Percentiles rank a stretch among this genome's conserved stretches.
These are phyloP conservation scores for Sylvicola cinctus DNA, from an alignment of 2,888 invertebrate genomes.

Conservation along the genomic window DNA sequence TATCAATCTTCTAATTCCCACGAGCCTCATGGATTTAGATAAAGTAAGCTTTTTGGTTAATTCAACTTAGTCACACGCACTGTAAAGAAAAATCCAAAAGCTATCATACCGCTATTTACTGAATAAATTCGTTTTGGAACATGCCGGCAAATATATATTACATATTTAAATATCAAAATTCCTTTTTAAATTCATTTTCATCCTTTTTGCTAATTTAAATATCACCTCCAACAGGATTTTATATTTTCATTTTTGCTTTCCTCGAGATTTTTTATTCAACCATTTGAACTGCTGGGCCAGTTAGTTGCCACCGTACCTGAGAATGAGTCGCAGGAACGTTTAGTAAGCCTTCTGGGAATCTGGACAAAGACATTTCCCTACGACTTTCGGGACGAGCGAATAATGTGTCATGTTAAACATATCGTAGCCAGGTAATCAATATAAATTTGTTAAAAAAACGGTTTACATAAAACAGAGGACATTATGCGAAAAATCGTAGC, in stretches of 20 bases:
- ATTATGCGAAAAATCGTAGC: too few relatives aligned
- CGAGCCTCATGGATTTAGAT: constrained; percentile 18
- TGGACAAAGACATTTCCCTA: constrained; percentile 26
- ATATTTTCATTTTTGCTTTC: constrained; percentile 26
- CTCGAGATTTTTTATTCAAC: constrained; percentile 24
- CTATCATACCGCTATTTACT: too few relatives aligned
- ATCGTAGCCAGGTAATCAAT: constrained; percentile 22
- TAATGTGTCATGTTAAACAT: constrained; percentile 28
- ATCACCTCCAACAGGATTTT: constrained; percentile 18
- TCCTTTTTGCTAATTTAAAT: background rate
- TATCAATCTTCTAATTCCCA: constrained; percentile 20
- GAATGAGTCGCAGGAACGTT: constrained; percentile 21
- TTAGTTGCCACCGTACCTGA: constrained; percentile 24
- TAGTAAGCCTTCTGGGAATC: constrained; percentile 21
- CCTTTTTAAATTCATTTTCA: too few relatives aligned
- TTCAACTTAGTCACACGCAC: too few relatives aligned
- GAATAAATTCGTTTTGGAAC: too few relatives aligned
- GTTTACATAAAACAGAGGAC: too few relatives aligned
- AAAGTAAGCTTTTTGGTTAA: constrained; percentile 7
- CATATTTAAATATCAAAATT: background rate
- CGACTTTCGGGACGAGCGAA: constrained; percentile 26
- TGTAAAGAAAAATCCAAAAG: too few relatives aligned
- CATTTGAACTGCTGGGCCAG: constrained; percentile 23
- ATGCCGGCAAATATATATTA: background rate
- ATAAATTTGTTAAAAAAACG: too few relatives aligned